Base-by-base conservation (phyloP, 1,140 invertebrate species). In the Heliconius hewitsoni region DNA sequence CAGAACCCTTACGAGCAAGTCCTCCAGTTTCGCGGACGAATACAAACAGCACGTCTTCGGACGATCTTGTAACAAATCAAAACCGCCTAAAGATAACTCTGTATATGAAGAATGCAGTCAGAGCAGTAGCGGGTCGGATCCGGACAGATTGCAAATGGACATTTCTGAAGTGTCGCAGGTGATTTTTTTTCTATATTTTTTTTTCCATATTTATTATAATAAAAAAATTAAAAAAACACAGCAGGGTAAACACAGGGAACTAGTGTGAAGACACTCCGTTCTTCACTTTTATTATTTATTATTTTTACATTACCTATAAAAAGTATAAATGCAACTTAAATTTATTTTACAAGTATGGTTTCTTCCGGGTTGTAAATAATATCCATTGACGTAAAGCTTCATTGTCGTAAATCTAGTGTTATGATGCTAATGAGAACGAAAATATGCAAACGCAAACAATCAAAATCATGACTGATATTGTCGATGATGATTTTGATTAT, bases 101-200 rank as follows among this genome's bases (percentile, higher is more conserved):
- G 86, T 92, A 6, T 95, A 94, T 78, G 94, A 95, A 76, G 94
- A 95, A 18, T 93, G 92, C 85, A 95, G 94, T 81, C 94, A 93
- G 74, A 95, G 94, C 84, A 95, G 94, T 86, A 95, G 94, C 77
- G 94, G 92, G 6, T 95, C 94, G 1, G 94, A 95, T 82, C 94
- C 94, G 2, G 94, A 95, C 77, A 86, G 94, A 77, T 86, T 95
- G 78, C 94, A 95, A 79, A 95, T 95, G 94, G 94, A 95, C 84
- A 95, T 95, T 82, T 93, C 93, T 23, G 94, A 95, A 86, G 91
- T 95, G 86, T 93, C 91, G 74, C 92, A 94, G 92, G 93, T 94
- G 78, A 73, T 50, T 18, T 46, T 19, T 46, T 37, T 5, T 42
- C 18, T 42, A 18, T n/a, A 27, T 30, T 30, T 30, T 30, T 30